A percentile compares a stretch with the other conserved stretches of the same genome.
These are phyloP conservation scores for Ancistrus triradiatus DNA, from an alignment of 2,113 vertebrate species.

Conservation along the genomic window DNA sequence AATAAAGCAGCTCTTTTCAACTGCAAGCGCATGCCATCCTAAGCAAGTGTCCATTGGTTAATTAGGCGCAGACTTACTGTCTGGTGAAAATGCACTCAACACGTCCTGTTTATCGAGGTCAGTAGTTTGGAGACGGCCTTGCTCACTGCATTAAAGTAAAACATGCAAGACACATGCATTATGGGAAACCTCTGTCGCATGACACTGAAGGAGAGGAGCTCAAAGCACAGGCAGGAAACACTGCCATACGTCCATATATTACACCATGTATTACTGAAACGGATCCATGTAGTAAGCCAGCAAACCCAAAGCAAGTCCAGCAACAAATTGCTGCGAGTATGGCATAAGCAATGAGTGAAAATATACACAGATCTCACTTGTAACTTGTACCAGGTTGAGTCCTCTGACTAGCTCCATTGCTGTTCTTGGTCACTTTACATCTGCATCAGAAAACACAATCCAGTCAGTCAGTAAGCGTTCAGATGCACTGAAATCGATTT, in stretches of 20 bases:
- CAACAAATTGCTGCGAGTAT: too few species aligned
- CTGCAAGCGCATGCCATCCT: too few species aligned
- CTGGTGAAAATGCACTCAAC: slow-evolving; percentile 39
- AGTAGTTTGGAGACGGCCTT: slow-evolving; percentile 30
- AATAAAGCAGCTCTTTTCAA: too few species aligned
- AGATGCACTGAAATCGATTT: neutral
- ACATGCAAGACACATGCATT: slow-evolving; percentile 42
- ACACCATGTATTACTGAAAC: too few species aligned
- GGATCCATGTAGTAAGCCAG: too few species aligned
- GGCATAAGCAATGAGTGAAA: too few species aligned
- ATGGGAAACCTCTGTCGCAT: too few species aligned
- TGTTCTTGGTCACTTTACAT: neutral
- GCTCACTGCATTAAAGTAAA: slow-evolving; percentile 62
- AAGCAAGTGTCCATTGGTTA: neutral
- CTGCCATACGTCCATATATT: too few species aligned
- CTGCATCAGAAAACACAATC: slow-evolving; percentile 8
- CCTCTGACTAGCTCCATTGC: slow-evolving; percentile 5
- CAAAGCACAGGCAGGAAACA: neutral
- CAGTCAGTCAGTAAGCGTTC: neutral
- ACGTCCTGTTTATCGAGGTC: slow-evolving; percentile 48
- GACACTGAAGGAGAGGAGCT: too few species aligned
- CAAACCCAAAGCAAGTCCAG: too few species aligned
- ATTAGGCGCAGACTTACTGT: slow-evolving; percentile 62
- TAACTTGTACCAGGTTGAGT: slow-evolving; percentile 2
- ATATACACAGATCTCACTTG: slow-evolving; percentile 21